Percentiles rank a stretch among this genome's conserved stretches.
Evolutionary conservation across 2,797 vertebrate genomes (phyloP).

Genomic region (Eulemur coronatus): DNA sequence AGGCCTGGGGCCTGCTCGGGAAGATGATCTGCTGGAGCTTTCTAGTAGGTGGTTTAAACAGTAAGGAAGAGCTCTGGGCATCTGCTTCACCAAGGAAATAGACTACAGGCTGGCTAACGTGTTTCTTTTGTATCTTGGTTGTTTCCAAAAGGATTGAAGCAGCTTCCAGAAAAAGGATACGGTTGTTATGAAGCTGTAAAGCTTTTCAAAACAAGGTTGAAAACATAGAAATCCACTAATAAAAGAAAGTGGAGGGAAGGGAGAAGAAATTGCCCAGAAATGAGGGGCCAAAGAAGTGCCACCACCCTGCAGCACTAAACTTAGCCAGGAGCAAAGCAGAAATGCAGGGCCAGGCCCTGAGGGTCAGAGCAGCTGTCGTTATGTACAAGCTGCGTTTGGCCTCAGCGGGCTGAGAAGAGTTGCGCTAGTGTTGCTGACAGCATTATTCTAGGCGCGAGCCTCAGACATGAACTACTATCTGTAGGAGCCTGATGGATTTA

Average conservation of each 20-base stretch:
- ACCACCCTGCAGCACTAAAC: not conserved
- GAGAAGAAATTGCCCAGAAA: not conserved
- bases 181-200: not conserved
- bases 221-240: not conserved
- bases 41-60: not conserved
- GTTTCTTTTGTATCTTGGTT: not conserved
- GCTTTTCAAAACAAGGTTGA: not conserved
- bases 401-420: not conserved
- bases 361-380: too few relatives aligned
- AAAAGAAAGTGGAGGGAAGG: not conserved
- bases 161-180: not conserved
- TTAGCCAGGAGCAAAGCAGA: not conserved
- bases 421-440: too few relatives aligned
- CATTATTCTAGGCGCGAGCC: not conserved
- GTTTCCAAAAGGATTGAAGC: not conserved
- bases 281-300: not conserved
- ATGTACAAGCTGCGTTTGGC: not conserved
- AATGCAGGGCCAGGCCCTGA: rapidly evolving
- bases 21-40: not conserved
- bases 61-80: not conserved
- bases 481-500: too few relatives aligned
- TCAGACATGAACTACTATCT: not conserved
- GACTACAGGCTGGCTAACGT: not conserved
- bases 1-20: not conserved
- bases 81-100: not conserved